Percentiles rank a stretch among this genome's conserved stretches.
phyloP scores from a whole-genome alignment of 2,113 vertebrate species.

The Argyrosomus japonicus region DNA sequence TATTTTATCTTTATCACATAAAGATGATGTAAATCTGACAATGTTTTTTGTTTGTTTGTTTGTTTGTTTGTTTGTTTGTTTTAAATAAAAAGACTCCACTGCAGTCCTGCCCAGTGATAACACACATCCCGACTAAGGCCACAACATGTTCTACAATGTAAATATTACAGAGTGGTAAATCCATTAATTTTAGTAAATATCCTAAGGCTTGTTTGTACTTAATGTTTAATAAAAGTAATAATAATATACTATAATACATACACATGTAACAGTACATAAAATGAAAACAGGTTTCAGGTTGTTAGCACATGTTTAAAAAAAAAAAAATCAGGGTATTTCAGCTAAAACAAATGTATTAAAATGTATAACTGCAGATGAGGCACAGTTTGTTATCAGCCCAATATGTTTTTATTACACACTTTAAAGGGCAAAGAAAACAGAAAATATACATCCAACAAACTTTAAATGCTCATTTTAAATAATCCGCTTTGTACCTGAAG shows the following conservation, averaged over 20 bases:
- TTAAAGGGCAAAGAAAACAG: neutral
- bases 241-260: neutral
- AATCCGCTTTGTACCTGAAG: neutral
- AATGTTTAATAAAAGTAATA: neutral
- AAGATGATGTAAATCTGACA: too few species aligned
- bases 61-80: too few species aligned
- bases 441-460: neutral
- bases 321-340: too few species aligned
- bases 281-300: neutral
- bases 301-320: neutral
- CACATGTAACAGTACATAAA: neutral
- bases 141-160: neutral
- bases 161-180: neutral
- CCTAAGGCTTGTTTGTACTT: neutral
- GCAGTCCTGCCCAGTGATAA: neutral
- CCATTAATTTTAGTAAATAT: neutral
- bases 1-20: neutral
- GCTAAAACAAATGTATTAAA: neutral
- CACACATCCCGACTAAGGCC: neutral
- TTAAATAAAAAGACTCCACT: neutral
- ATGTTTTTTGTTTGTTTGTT: neutral
- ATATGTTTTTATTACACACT: neutral
- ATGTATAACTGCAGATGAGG: neutral
- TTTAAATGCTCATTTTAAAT: neutral
- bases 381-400: neutral